These are phyloP conservation scores for Drosophila tropicalis DNA, from an alignment of 1,140 invertebrate genomes.

Conservation along the genomic window DNA sequence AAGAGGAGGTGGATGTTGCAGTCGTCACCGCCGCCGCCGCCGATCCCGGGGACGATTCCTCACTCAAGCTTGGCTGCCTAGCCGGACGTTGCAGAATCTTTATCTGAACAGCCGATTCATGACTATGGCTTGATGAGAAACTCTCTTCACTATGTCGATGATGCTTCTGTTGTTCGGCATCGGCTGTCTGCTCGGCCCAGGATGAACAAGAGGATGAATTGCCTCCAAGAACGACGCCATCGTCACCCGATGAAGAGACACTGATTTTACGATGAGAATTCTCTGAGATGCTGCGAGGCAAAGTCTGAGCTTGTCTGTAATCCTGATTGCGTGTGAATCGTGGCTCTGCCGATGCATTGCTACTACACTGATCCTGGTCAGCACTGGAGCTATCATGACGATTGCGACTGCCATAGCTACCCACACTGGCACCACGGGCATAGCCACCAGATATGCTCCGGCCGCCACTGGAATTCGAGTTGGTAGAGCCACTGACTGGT, in stretches of 20 bases:
- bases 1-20: slow-evolving; percentile 29
- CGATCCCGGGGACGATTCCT: slow-evolving; percentile 43
- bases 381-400: slow-evolving; percentile 75
- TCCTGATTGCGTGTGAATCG: slow-evolving; percentile 54
- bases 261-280: slow-evolving; percentile 82
- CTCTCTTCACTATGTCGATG: slow-evolving; percentile 74
- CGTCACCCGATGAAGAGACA: slow-evolving; percentile 75
- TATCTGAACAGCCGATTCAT: slow-evolving; percentile 77
- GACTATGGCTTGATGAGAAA: slow-evolving; percentile 76
- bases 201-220: slow-evolving; percentile 57
- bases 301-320: slow-evolving; percentile 60
- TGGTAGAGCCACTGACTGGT: neutral
- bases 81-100: slow-evolving; percentile 79
- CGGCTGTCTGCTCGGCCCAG: slow-evolving; percentile 82
- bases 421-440: slow-evolving; percentile 37
- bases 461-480: slow-evolving; percentile 34
- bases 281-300: slow-evolving; percentile 81
- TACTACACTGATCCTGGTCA: slow-evolving; percentile 51
- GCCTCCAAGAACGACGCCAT: slow-evolving; percentile 24
- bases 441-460: slow-evolving; percentile 67
- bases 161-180: slow-evolving; percentile 74
- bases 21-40: slow-evolving; percentile 24
- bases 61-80: slow-evolving; percentile 75
- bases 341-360: slow-evolving; percentile 50
- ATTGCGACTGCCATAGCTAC: slow-evolving; percentile 56